Percentiles rank a stretch among this genome's conserved stretches.
phyloP scores from a whole-genome alignment of 1,140 invertebrate genomes.

The Drosophila pallidifrons region DNA sequence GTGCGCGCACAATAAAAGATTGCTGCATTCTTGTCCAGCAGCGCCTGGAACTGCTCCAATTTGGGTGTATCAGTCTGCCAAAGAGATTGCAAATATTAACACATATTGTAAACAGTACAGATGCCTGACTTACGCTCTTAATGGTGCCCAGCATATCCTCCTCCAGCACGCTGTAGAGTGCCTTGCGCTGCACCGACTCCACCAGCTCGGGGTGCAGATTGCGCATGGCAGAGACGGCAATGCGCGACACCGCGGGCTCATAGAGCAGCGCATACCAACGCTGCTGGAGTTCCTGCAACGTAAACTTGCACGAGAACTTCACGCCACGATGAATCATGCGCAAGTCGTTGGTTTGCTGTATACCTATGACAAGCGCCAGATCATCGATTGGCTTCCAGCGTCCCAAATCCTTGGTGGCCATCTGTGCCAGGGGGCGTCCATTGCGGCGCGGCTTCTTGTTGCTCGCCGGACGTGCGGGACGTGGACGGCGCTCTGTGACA shows the following conservation, averaged over 20 bases:
- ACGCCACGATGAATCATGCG: slow-evolving; percentile 94
- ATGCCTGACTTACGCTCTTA: slow-evolving; percentile 89
- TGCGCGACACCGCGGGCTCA: slow-evolving; percentile 93
- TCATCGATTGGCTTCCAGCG: slow-evolving; percentile 99
- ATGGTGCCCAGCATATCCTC: slow-evolving; percentile 94
- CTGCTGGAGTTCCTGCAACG: slow-evolving; percentile 96
- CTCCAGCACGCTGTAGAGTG: slow-evolving; percentile 95
- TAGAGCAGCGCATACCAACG: slow-evolving; percentile 98
- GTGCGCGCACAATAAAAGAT: slow-evolving; percentile 95
- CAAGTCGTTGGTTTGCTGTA: slow-evolving; percentile 96
- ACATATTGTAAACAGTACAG: background rate
- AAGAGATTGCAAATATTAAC: slow-evolving; percentile 1
- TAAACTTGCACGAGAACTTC: slow-evolving; percentile 98
- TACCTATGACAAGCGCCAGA: slow-evolving; percentile 95
- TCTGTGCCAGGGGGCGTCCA: slow-evolving; percentile 87
- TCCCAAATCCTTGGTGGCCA: slow-evolving; percentile 93
- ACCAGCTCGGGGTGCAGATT: slow-evolving; percentile 97
- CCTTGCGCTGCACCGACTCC: slow-evolving; percentile 93
- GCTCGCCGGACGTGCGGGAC: slow-evolving; percentile 68
- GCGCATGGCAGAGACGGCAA: slow-evolving; percentile 96
- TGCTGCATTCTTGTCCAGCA: slow-evolving; percentile 93
- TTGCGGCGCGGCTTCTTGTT: slow-evolving; percentile 86
- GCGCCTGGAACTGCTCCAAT: slow-evolving; percentile 92
- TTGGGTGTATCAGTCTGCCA: slow-evolving; percentile 86
- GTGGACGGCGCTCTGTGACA: slow-evolving; percentile 44